Base-by-base conservation (phyloP, 2,113 vertebrate genomes). In the Sprattus sprattus region DNA sequence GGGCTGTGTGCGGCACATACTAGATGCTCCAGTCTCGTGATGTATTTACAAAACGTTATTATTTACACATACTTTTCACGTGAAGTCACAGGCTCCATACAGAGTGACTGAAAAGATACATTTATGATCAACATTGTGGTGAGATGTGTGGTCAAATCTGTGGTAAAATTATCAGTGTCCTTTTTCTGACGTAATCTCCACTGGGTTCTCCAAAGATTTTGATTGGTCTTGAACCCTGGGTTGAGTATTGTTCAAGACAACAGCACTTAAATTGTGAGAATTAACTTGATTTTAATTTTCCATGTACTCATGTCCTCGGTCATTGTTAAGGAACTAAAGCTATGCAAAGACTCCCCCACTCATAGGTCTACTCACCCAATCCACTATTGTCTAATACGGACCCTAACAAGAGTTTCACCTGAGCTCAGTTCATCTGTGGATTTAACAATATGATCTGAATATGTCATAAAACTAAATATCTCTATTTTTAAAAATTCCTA, bases 311-410 rank as follows among this genome's bases (percentile, higher is more conserved):
- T 32, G 32, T 88, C 9, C 71, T 86, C 10, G 80, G 81, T 57
- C 82, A 67, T 85, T 46, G 20, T 87, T 83, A 89, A 80, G 78
- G 81, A 52, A 83, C 87, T 78, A 49, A 90, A 89, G 83, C 90
- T 92, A 90, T 90, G 91, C 91, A 85, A 87, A 88, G 88, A 87
- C 86, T 83, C 83, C 81, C 80, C 54, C 39, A 75, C 82, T 22
- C 32, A 67, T 39, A 84, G 78, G 83, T 54, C 11, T 22, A 32
- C 85, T 85, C 75, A 85, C 78, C 52, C 45, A 88, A 83, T 89
- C 60, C 52, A 86, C 64, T 67, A 75, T 52, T 11, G 13, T 52
- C 50, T 60, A 60, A 60, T 44, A 78, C 71, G 64, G 82, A n/a
- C 60, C 60, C 50, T 25, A 39, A 78, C 71, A 78, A 78, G 20